Percentiles rank a stretch among this genome's conserved stretches.
Conservation (phyloP, 2,113 vertebrate genomes). For the human (Homo sapiens) region DNA sequence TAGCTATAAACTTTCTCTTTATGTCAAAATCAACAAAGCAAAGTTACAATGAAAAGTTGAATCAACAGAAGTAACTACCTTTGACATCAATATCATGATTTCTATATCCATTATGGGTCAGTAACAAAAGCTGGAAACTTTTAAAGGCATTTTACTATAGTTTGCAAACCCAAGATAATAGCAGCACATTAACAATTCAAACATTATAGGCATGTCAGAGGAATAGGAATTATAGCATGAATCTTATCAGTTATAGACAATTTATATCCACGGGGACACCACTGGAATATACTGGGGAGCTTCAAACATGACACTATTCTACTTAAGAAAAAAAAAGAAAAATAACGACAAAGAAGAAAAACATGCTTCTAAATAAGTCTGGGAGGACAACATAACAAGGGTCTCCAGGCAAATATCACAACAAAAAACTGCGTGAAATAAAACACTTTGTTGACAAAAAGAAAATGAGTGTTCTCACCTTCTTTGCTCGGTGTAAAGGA, state of each 20-base stretch:
- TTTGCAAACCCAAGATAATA: neutral
- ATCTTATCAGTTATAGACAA: neutral
- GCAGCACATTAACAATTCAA: conserved; percentile 28
- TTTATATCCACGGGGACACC: neutral
- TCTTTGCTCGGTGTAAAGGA: neutral
- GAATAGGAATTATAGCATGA: neutral
- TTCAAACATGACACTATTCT: neutral
- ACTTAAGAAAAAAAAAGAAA: neutral
- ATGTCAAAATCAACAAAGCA: neutral
- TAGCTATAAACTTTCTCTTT: neutral
- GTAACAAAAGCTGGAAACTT: neutral
- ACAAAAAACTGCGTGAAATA: conserved; percentile 20
- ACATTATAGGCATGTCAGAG: neutral
- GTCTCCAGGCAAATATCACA: neutral
- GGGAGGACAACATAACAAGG: neutral
- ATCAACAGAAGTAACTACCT: neutral
- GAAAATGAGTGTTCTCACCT: conserved; percentile 44
- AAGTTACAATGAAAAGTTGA: neutral
- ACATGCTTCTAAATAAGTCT: neutral
- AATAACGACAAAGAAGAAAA: neutral
- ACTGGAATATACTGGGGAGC: neutral
- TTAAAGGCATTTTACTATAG: neutral
- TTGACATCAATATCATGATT: neutral
- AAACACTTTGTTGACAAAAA: conserved; percentile 48
- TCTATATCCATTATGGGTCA: neutral